Evolutionary conservation across 2,113 vertebrate genomes (phyloP).

Genomic region (Triplophysa rosa): DNA sequence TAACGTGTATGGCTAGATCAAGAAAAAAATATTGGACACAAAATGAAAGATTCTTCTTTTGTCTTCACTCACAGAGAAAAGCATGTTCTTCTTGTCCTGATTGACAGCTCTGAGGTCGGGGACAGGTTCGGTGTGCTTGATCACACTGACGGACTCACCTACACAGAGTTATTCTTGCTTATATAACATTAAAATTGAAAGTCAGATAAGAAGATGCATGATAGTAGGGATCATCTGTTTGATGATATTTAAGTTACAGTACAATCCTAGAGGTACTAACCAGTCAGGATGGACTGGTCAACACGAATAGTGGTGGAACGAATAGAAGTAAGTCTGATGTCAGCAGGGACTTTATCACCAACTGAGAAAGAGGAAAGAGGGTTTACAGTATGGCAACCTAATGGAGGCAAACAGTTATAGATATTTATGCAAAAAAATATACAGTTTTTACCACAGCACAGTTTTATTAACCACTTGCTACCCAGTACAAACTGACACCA

Average conservation of each 20-base stretch:
- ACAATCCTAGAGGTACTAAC: constrained; percentile 53
- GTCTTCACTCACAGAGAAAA: constrained; percentile 86
- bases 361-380: constrained; percentile 68
- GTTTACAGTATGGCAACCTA: constrained; percentile 8
- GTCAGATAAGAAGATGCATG: neutral
- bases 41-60: no score
- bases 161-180: constrained; percentile 2
- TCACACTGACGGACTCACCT: constrained; percentile 97
- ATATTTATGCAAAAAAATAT: neutral
- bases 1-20: no score
- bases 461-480: neutral
- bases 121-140: constrained; percentile 89
- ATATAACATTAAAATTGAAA: constrained; percentile 12
- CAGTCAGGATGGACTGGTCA: constrained; percentile 92
- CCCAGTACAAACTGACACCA: neutral
- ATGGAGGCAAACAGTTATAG: neutral
- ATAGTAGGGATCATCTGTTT: neutral
- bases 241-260: neutral
- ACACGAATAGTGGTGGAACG: constrained; percentile 90
- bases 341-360: constrained; percentile 91
- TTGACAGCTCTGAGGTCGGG: constrained; percentile 92
- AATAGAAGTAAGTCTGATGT: constrained; percentile 86
- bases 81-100: constrained; percentile 99
- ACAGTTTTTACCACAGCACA: neutral
- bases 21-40: no score